Evolutionary conservation across 2,113 vertebrate genomes (phyloP).

Genomic region (Epinephelus moara): DNA sequence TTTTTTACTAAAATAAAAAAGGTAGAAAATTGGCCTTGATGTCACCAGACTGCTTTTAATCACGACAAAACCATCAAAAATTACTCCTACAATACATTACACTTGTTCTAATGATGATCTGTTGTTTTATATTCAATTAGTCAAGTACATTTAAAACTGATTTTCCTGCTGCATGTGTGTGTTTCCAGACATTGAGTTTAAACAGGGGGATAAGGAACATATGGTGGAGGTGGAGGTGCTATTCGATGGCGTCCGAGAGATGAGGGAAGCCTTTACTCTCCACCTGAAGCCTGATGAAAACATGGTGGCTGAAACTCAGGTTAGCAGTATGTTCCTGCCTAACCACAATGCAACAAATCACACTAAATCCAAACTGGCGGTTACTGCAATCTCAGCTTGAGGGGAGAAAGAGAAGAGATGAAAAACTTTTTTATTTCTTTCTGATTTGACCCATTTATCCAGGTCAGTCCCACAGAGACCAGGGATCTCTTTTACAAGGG

Average conservation of each 20-base stretch:
- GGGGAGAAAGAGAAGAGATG: slow-evolving; percentile 37
- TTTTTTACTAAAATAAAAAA: slow-evolving; percentile 17
- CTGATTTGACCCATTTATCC: slow-evolving; percentile 56
- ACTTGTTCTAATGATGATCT: slow-evolving; percentile 12
- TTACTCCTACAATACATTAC: background rate
- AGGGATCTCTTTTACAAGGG: slow-evolving; percentile 42
- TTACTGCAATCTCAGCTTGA: slow-evolving; percentile 8
- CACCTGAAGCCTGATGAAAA: slow-evolving; percentile 95
- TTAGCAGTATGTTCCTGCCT: slow-evolving; percentile 55
- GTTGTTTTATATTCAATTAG: background rate
- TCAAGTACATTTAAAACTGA: background rate
- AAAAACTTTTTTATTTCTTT: background rate
- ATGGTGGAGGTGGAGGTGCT: slow-evolving; percentile 92
- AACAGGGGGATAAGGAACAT: slow-evolving; percentile 90
- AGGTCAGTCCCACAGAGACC: slow-evolving; percentile 53
- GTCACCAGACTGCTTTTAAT: background rate
- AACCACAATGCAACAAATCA: background rate
- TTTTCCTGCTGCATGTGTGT: slow-evolving; percentile 17
- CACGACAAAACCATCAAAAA: background rate
- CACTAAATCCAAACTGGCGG: slow-evolving; percentile 23
- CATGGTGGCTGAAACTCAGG: slow-evolving; percentile 95
- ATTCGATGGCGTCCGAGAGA: slow-evolving; percentile 91
- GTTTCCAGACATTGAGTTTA: slow-evolving; percentile 91
- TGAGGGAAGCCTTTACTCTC: slow-evolving; percentile 96
- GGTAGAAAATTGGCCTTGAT: slow-evolving; percentile 25